Evolutionary conservation across 2,888 invertebrate genomes (phyloP).

Genomic region (Stenodera caucasica): DNA sequence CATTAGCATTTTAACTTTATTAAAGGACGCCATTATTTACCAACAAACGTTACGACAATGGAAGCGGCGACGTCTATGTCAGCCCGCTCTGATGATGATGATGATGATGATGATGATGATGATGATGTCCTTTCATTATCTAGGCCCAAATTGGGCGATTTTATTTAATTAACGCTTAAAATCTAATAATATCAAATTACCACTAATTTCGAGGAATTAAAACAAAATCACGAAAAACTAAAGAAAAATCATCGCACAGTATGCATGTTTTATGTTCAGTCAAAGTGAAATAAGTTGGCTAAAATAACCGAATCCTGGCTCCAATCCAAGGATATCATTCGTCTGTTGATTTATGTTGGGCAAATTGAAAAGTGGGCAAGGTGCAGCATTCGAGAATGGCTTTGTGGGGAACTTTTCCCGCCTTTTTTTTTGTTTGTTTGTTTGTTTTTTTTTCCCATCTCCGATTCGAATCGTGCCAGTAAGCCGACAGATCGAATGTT

Average conservation of each 20-base stretch:
- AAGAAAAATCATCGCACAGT: background rate
- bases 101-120: background rate
- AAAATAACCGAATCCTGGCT: conserved; percentile 5
- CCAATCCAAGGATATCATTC: background rate
- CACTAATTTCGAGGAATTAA: background rate
- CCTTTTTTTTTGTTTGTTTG: no score
- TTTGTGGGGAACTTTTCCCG: no score
- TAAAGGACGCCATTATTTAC: conserved; percentile 1
- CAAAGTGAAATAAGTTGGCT: background rate
- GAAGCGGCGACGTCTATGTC: background rate
- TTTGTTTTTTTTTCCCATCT: no score
- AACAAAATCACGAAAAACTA: background rate
- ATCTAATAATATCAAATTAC: background rate
- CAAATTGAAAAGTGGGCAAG: conserved; percentile 4
- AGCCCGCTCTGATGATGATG: background rate
- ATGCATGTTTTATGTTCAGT: background rate
- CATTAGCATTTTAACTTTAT: conserved; percentile 2
- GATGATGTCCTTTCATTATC: background rate
- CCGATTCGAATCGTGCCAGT: no score
- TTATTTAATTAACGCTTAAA: background rate
- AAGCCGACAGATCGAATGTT: no score
- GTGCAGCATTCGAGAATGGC: background rate
- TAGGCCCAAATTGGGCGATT: background rate
- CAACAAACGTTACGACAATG: background rate
- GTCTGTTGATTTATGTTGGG: conserved; percentile 1